Conservation (phyloP, 2,113 vertebrate genomes). For the Cyphomyrus discorhynchus region DNA sequence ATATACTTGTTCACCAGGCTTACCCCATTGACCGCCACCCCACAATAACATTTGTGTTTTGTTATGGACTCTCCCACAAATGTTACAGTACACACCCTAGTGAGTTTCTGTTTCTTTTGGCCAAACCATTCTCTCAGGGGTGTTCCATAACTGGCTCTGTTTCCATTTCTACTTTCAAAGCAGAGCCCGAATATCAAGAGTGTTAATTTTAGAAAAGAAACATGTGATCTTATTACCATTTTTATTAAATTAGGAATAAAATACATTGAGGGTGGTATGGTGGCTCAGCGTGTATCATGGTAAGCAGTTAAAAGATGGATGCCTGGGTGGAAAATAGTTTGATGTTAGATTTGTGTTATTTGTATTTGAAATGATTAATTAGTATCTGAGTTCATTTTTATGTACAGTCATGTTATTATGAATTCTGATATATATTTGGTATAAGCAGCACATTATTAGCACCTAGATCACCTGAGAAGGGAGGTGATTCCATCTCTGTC, state of each 20-base stretch:
- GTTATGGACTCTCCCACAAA: conserved; percentile 25
- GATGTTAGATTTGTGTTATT: background rate
- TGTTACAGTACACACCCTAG: background rate
- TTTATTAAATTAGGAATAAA: background rate
- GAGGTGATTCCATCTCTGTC: background rate
- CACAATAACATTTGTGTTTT: conserved; percentile 25
- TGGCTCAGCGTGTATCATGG: background rate
- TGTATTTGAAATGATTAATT: background rate
- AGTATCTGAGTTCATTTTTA: background rate
- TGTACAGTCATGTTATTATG: background rate
- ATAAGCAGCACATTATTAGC: background rate
- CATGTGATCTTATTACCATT: background rate
- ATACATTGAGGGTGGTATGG: background rate
- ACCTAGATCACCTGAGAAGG: background rate
- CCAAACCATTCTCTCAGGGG: background rate
- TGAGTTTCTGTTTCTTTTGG: background rate
- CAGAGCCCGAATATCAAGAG: background rate
- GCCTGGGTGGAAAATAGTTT: background rate
- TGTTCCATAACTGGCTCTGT: background rate
- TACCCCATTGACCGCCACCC: background rate
- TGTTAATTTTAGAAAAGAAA: background rate
- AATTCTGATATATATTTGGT: background rate
- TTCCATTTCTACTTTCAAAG: background rate
- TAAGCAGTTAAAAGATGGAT: background rate
- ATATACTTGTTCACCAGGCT: background rate